Evolutionary conservation across 2,113 vertebrate genomes (phyloP).

Genomic region (Megaceryle maxima): DNA sequence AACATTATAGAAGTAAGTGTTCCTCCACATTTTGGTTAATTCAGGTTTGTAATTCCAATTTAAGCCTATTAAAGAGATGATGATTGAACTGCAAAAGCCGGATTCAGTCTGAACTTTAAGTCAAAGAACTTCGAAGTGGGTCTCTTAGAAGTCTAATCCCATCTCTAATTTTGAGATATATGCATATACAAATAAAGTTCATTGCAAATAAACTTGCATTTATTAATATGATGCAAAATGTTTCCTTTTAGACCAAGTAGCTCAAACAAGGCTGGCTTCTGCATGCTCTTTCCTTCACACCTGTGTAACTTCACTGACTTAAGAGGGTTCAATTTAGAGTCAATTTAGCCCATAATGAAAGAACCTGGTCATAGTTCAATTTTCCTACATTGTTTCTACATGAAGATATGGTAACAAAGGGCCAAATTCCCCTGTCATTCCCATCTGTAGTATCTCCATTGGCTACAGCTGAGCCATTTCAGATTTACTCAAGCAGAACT

Average conservation of each 20-base stretch:
- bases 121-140: background rate
- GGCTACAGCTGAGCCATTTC: constrained; percentile 37
- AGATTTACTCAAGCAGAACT: background rate
- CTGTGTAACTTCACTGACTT: background rate
- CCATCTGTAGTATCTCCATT: background rate
- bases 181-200: background rate
- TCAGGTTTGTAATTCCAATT: background rate
- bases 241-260: background rate
- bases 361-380: background rate
- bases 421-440: constrained; percentile 39
- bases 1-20: background rate
- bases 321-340: background rate
- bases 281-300: background rate
- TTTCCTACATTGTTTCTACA: constrained; percentile 47
- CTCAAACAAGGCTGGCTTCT: background rate
- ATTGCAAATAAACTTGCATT: background rate
- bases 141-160: background rate
- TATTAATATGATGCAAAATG: background rate
- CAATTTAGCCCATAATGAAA: background rate
- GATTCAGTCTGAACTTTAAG: background rate
- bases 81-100: background rate
- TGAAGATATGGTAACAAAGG: background rate
- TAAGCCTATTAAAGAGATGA: background rate
- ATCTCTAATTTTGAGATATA: background rate
- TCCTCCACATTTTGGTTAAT: background rate